A percentile compares a stretch with the other conserved stretches of the same genome.
Conservation (phyloP, 2,113 vertebrate genomes). For the Anolis carolinensis region DNA sequence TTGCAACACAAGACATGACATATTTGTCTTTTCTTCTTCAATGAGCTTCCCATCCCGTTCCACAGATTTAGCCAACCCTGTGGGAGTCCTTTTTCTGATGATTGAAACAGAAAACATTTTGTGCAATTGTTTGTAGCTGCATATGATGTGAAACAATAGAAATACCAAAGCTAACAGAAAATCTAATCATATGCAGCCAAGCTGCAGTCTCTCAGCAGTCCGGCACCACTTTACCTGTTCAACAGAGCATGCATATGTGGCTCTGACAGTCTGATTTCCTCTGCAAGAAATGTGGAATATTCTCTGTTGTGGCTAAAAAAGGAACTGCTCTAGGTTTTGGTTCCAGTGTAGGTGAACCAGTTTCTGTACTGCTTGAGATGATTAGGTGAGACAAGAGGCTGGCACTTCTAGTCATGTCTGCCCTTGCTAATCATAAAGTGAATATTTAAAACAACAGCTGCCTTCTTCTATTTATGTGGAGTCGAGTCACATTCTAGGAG, state of each 20-base stretch:
- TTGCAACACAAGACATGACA: not conserved
- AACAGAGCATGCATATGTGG: constrained; percentile 35
- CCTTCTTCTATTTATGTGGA: constrained; percentile 34
- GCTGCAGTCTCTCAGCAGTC: constrained; percentile 52
- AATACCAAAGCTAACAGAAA: constrained; percentile 49
- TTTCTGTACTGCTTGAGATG: constrained; percentile 12
- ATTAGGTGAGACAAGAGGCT: constrained; percentile 28
- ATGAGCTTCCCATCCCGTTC: too few species aligned
- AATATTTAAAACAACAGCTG: constrained; percentile 32
- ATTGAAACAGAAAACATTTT: not conserved
- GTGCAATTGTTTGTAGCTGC: constrained; percentile 12
- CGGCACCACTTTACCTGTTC: constrained; percentile 54
- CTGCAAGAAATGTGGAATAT: not conserved
- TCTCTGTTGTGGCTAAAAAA: constrained; percentile 3
- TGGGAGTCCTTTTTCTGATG: not conserved
- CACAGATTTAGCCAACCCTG: not conserved
- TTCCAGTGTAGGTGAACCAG: not conserved
- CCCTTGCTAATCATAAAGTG: constrained; percentile 2
- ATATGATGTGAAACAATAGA: constrained; percentile 21
- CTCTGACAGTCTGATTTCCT: constrained; percentile 8
- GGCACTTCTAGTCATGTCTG: constrained; percentile 27
- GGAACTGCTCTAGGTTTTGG: not conserved
- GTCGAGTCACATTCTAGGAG: not conserved
- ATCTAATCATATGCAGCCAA: constrained; percentile 69
- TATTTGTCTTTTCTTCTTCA: not conserved